These are phyloP conservation scores for Glossophaga mutica DNA, from an alignment of 2,797 vertebrate species.

Conservation along the genomic window DNA sequence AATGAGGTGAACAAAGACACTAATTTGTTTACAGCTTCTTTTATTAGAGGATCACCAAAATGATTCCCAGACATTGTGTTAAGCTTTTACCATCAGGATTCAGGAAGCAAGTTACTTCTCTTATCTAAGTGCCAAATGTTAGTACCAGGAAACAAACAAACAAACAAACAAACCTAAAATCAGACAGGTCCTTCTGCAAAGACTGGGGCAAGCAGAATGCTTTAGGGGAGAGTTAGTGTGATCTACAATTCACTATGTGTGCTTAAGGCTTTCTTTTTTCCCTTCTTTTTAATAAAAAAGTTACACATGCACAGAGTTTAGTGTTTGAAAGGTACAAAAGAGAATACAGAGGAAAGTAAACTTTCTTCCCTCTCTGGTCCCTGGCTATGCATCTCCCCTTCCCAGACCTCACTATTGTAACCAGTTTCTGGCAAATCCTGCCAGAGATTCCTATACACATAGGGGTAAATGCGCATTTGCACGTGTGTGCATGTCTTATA, in stretches of 20 bases:
- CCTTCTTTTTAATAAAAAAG: not conserved
- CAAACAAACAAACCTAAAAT: not conserved
- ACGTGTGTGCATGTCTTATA: not conserved
- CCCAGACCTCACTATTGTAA: not conserved
- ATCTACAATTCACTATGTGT: not conserved
- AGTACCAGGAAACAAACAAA: not conserved
- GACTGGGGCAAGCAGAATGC: not conserved
- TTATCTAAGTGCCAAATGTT: not conserved
- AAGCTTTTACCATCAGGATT: not conserved
- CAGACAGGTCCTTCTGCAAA: not conserved
- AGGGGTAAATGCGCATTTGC: not conserved
- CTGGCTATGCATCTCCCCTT: not conserved
- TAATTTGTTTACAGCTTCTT: constrained; percentile 35
- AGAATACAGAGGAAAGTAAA: not conserved
- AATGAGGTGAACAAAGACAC: constrained; percentile 25
- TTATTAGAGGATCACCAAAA: not conserved
- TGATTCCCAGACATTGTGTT: not conserved
- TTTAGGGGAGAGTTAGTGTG: not conserved
- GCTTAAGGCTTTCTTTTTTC: not conserved
- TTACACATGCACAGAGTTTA: not conserved
- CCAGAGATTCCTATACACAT: not conserved
- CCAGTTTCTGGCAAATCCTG: not conserved
- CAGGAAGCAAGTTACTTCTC: not conserved
- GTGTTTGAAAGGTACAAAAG: not conserved
- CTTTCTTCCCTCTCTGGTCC: not conserved